Base-by-base conservation (phyloP, 2,888 invertebrate genomes). In the Lapara coniferarum region DNA sequence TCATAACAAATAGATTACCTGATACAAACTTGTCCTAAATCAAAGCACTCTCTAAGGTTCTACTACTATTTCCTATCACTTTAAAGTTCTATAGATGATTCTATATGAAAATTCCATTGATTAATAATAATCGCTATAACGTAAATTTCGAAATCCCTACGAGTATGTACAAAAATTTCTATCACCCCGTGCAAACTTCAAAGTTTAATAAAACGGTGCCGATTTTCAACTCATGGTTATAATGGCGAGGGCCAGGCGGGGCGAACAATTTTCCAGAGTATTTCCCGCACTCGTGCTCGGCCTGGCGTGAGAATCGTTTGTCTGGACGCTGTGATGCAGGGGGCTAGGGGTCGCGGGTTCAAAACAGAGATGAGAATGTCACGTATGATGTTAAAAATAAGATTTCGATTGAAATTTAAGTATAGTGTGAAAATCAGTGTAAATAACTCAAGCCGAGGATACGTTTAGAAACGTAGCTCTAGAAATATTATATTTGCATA, bases 261-360 rank as follows among this genome's bases (percentile, higher is more conserved):
- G 49, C 19, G 63, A 49, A 63, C 72, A 72, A 70, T 71, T 70
- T 72, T 69, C 66, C n/a, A 16, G 10, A 25, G 68, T 66, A 73
- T 71, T 77, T 69, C 69, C 51, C 52, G 14, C 56, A 57, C 57
- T 16, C 66, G 68, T 63, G 74, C 71, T 66, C 69, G 53, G 51
- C 25, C 52, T 44, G 52, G 69, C 72, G 67, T 37, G 66, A 58
- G 70, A 70, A 73, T 72, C 74, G 74, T 25, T 71, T 72, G 72
- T 70, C 55, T 70, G 69, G 53, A 63, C 53, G 46, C 59, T 46
- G 59, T 63, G 68, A 44, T 30, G 67, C 68, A 53, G 52, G 19
- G 44, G 19, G 7, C 7, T 63, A 46, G 13, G 59, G 19, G 49
- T 13, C 16, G 14, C n/a, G 8, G 12, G 19, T 19, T 46, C 19